phyloP scores from a whole-genome alignment of 1,140 invertebrate genomes.

The Globodera rostochiensis region DNA sequence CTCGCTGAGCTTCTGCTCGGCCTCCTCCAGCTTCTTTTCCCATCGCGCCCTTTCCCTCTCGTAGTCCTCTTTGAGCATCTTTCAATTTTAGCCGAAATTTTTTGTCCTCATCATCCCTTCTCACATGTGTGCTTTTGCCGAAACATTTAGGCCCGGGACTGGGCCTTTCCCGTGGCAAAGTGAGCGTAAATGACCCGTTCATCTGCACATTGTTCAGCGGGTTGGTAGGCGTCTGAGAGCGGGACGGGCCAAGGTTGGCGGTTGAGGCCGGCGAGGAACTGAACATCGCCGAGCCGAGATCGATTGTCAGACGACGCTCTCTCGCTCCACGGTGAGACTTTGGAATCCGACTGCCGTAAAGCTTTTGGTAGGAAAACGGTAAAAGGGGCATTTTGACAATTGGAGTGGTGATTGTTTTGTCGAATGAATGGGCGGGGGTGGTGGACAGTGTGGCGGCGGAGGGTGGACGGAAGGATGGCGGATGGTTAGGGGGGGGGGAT shows the following conservation, averaged over 20 bases:
- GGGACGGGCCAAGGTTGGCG: constrained; percentile 18
- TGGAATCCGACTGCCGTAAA: background rate
- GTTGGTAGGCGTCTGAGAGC: constrained; percentile 23
- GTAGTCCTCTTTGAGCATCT: constrained; percentile 54
- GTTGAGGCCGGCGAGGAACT: constrained; percentile 1
- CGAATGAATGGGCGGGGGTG: constrained; percentile 1
- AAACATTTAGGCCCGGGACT: constrained; percentile 40
- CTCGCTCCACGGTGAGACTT: background rate
- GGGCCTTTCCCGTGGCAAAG: constrained; percentile 25
- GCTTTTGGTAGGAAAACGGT: background rate
- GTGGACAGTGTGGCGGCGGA: background rate
- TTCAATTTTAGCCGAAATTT: background rate
- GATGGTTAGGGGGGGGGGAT: background rate
- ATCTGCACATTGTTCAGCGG: constrained; percentile 4
- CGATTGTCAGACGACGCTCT: constrained; percentile 6
- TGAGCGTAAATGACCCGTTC: constrained; percentile 27
- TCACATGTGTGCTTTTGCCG: constrained; percentile 43
- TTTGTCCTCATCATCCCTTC: background rate
- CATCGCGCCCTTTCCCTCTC: constrained; percentile 56
- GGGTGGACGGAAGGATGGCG: background rate
- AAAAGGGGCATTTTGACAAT: constrained; percentile 7
- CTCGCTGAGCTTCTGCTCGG: constrained; percentile 54
- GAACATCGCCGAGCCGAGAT: constrained; percentile 17
- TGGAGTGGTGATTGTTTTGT: background rate
- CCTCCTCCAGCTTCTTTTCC: constrained; percentile 59